Evolutionary conservation across 2,797 vertebrate species (phyloP).

Genomic region (Parambassis ranga): DNA sequence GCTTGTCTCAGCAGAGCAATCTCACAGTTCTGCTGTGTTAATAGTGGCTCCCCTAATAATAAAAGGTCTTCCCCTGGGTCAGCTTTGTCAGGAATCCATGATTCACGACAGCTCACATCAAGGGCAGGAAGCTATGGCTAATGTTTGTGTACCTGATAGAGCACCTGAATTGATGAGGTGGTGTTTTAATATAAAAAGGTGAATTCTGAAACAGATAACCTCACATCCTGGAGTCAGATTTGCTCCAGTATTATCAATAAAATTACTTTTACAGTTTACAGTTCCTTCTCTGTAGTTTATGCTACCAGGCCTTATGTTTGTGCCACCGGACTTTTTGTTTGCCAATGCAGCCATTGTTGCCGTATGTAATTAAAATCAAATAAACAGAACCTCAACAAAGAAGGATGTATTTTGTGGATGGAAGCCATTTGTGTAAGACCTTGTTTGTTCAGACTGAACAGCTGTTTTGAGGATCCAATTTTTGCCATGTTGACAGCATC

Average conservation of each 20-base stretch:
- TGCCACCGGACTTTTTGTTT: too few species aligned
- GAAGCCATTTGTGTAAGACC: too few species aligned
- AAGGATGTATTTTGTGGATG: neutral
- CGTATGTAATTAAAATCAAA: neutral
- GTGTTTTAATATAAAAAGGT: neutral
- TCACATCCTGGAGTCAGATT: neutral
- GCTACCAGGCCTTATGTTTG: too few species aligned
- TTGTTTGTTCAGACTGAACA: too few species aligned
- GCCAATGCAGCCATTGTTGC: too few species aligned
- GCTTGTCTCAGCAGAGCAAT: neutral
- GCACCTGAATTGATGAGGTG: neutral
- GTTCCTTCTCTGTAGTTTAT: too few species aligned
- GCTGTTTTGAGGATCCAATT: too few species aligned
- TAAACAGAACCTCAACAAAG: neutral
- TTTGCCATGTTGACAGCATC: too few species aligned
- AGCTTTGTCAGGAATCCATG: neutral
- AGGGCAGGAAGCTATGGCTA: neutral
- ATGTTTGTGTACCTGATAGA: neutral
- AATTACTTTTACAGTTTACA: too few species aligned
- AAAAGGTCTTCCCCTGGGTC: neutral
- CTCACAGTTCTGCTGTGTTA: neutral
- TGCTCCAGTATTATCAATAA: too few species aligned
- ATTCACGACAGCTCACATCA: slow-evolving; percentile 7
- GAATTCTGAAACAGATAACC: neutral
- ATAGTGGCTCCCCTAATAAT: neutral